Conservation (phyloP, 2,113 vertebrate genomes). For the Tylochromis polylepis region DNA sequence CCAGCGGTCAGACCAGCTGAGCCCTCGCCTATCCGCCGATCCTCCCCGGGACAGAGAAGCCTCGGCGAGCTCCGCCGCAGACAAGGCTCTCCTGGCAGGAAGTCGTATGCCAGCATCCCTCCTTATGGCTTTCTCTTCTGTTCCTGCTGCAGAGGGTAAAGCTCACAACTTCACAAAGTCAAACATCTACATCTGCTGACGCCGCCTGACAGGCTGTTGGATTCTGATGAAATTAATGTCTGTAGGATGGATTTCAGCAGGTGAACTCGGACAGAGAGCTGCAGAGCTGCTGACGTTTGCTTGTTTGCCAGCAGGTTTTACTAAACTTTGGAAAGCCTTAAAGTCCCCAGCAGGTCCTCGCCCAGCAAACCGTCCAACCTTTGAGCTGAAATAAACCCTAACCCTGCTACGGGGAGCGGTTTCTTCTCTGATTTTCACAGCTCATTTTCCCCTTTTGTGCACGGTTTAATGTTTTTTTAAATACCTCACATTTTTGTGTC, state of each 20-base stretch:
- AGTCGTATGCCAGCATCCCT: neutral
- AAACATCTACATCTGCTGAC: neutral
- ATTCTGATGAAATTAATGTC: neutral
- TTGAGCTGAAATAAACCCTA: neutral
- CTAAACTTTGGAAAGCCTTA: no score
- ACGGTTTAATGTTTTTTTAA: neutral
- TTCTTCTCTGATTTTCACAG: neutral
- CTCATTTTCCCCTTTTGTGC: neutral
- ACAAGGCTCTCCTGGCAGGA: neutral
- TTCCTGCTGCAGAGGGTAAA: neutral
- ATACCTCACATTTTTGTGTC: neutral
- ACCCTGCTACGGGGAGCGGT: neutral
- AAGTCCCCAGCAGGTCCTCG: neutral
- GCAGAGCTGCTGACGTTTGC: neutral
- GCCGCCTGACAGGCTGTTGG: neutral
- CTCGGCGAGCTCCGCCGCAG: neutral
- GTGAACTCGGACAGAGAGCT: neutral
- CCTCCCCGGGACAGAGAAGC: neutral
- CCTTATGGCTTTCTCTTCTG: neutral
- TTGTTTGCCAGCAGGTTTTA: neutral
- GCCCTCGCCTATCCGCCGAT: neutral
- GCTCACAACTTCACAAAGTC: neutral
- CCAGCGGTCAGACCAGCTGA: slow-evolving; percentile 30
- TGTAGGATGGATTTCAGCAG: neutral
- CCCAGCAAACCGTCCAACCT: neutral